These are phyloP conservation scores for Pangasius djambal DNA, from an alignment of 2,797 vertebrate genomes.

Conservation along the genomic window DNA sequence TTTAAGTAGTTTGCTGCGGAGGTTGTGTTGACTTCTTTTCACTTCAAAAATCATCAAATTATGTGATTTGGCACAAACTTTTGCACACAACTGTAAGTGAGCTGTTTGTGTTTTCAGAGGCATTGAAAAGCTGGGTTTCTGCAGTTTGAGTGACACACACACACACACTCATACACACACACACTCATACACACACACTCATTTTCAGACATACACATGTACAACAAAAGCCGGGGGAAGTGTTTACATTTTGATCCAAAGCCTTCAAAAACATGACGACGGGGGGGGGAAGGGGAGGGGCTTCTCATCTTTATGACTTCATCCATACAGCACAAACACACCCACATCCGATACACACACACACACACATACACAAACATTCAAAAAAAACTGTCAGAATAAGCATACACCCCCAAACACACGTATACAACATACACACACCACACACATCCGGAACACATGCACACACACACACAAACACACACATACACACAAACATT, in stretches of 20 bases:
- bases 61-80: not conserved
- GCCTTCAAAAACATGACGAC: slow-evolving; percentile 79
- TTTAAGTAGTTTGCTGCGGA: not conserved
- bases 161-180: slow-evolving; percentile 3
- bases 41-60: not conserved
- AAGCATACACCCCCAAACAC: slow-evolving; percentile 10
- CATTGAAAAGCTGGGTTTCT: not conserved
- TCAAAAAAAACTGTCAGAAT: not conserved
- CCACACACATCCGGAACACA: slow-evolving; percentile 3
- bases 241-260: slow-evolving; percentile 77
- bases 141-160: not conserved
- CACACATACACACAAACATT: not conserved
- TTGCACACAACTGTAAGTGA: not conserved
- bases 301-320: slow-evolving; percentile 55
- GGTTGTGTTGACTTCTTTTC: not conserved
- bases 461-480: not conserved
- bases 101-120: not conserved
- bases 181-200: not conserved
- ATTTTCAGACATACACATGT: slow-evolving; percentile 36
- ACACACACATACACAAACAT: slow-evolving; percentile 13
- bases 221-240: slow-evolving; percentile 81
- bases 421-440: slow-evolving; percentile 25
- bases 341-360: slow-evolving; percentile 6
- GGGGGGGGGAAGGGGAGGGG: slow-evolving; percentile 64
- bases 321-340: slow-evolving; percentile 19